Percentiles rank a stretch among this genome's conserved stretches.
These are phyloP conservation scores for Saccostrea glomerata DNA, from an alignment of 1,140 invertebrate species.

Conservation along the genomic window DNA sequence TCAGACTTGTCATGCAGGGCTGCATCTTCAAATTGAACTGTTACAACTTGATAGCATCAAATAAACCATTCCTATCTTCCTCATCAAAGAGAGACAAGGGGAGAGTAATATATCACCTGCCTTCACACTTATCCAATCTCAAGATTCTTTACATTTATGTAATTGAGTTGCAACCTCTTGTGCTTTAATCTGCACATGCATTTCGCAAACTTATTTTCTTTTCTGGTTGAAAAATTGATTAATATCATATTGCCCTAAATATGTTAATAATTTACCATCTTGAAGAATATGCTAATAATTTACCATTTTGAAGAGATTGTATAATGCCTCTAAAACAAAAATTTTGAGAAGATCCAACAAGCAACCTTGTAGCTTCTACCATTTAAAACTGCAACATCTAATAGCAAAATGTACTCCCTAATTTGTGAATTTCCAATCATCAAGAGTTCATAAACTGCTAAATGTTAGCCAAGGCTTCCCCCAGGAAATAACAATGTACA, in stretches of 20 bases:
- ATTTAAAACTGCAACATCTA: too few relatives aligned
- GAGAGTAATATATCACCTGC: not conserved
- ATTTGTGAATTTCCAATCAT: not conserved
- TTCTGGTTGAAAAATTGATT: not conserved
- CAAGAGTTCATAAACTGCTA: too few relatives aligned
- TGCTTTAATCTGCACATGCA: not conserved
- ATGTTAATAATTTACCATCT: not conserved
- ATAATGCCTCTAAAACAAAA: too few relatives aligned
- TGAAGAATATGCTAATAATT: not conserved
- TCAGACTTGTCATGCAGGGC: not conserved
- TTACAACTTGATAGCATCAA: not conserved
- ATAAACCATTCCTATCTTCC: not conserved
- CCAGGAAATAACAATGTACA: not conserved
- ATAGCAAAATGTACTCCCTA: too few relatives aligned
- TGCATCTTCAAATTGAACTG: slow-evolving; percentile 2
- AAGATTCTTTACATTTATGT: not conserved
- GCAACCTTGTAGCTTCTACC: too few relatives aligned
- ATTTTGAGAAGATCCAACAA: too few relatives aligned
- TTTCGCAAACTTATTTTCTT: not conserved
- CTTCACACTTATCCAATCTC: not conserved
- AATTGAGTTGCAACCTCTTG: not conserved
- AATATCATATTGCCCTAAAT: not conserved
- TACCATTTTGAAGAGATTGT: not conserved
- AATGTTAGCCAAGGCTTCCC: not conserved
- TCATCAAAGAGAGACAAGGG: not conserved